Conservation (phyloP, 2,797 vertebrate species). For the Mus minutoides region DNA sequence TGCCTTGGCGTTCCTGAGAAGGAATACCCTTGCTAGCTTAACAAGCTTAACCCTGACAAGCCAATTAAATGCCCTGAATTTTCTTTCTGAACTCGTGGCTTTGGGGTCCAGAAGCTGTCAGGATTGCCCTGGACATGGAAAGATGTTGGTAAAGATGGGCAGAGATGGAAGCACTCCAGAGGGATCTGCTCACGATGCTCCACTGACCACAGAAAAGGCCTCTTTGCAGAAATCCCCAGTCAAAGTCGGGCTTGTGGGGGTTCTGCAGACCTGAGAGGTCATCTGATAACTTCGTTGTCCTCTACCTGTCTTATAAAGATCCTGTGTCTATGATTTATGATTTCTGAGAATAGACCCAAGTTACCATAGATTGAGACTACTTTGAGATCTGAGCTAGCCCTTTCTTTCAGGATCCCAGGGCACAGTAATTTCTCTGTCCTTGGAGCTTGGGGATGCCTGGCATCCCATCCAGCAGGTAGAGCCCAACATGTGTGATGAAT, state of each 20-base stretch:
- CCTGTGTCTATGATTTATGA: neutral
- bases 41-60: neutral
- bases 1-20: neutral
- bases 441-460: neutral
- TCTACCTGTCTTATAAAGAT: neutral
- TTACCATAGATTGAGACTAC: neutral
- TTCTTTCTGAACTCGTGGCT: slow-evolving; percentile 10
- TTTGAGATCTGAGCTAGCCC: neutral
- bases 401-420: neutral
- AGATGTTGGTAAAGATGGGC: neutral
- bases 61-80: neutral
- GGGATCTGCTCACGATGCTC: neutral
- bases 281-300: neutral
- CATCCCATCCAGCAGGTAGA: neutral
- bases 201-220: neutral
- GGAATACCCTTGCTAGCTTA: neutral
- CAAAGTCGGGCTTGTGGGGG: slow-evolving; percentile 44
- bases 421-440: neutral
- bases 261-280: slow-evolving; percentile 27
- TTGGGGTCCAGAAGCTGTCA: neutral
- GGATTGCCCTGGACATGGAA: neutral
- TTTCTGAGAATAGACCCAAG: neutral
- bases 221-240: neutral
- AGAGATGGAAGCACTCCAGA: neutral
- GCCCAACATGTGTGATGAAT: too few relatives aligned